Evolutionary conservation across 2,113 vertebrate genomes (phyloP).

Genomic region (Burhinus oedicnemus): DNA sequence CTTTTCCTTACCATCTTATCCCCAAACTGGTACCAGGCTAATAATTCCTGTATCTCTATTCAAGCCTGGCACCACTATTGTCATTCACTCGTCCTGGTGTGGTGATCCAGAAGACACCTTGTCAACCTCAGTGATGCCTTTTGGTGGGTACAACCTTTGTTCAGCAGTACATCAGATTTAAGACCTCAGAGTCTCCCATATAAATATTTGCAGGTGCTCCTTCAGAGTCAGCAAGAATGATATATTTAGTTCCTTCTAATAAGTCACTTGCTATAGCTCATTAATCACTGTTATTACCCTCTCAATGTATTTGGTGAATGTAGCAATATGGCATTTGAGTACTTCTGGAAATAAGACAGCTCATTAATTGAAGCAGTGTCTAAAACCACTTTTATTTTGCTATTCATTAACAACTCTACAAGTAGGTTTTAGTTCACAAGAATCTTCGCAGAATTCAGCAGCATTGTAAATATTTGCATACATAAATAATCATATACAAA

Average conservation of each 20-base stretch:
- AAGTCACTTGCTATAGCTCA: slow-evolving; percentile 16
- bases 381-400: slow-evolving; percentile 16
- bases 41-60: background rate
- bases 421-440: background rate
- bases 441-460: background rate
- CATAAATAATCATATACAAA: background rate
- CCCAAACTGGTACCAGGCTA: background rate
- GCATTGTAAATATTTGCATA: background rate
- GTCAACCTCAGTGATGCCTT: background rate
- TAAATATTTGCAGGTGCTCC: slow-evolving; percentile 18
- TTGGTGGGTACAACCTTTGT: background rate
- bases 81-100: background rate
- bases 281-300: slow-evolving; percentile 37
- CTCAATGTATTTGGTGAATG: background rate
- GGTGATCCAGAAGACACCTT: background rate
- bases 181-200: background rate
- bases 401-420: background rate
- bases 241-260: slow-evolving; percentile 29
- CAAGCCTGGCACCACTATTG: background rate
- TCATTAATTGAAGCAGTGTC: background rate
- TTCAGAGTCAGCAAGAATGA: background rate
- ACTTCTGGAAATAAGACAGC: background rate
- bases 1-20: background rate
- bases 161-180: background rate
- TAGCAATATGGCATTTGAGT: slow-evolving; percentile 14